Percentiles rank a stretch among this genome's conserved stretches.
Evolutionary conservation across 2,888 invertebrate species (phyloP).

Genomic region (Leucophenga montana): DNA sequence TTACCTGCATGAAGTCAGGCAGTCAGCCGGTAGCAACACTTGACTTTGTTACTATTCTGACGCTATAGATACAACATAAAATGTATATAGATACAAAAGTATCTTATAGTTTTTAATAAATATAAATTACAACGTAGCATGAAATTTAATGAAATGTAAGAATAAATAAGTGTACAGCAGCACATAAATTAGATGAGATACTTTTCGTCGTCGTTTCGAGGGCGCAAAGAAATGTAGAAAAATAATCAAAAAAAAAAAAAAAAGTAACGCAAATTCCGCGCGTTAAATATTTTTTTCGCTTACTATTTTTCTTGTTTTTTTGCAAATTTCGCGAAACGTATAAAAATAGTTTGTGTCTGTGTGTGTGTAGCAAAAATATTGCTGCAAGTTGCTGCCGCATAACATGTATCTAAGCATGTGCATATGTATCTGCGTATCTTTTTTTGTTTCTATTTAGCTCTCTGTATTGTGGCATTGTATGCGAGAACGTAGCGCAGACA

Average conservation of each 20-base stretch:
- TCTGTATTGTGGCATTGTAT: too few relatives aligned
- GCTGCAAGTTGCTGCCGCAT: constrained; percentile 19
- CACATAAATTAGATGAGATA: too few relatives aligned
- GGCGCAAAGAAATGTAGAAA: constrained; percentile 6
- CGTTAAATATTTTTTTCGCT: background rate
- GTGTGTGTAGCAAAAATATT: background rate
- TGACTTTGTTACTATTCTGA: constrained; percentile 44
- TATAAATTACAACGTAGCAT: too few relatives aligned
- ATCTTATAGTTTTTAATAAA: too few relatives aligned
- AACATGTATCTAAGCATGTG: constrained; percentile 27
- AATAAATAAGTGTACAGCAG: background rate
- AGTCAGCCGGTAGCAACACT: constrained; percentile 46
- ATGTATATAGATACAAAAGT: too few relatives aligned
- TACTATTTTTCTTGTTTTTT: too few relatives aligned
- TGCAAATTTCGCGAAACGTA: background rate
- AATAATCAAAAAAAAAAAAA: constrained; percentile 2
- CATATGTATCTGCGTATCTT: constrained; percentile 29
- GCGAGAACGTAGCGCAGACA: constrained; percentile 66
- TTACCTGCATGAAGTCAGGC: constrained; percentile 35
- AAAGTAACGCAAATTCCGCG: constrained; percentile 2
- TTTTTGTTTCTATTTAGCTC: too few relatives aligned
- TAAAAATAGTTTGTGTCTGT: constrained; percentile 11
- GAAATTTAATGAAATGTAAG: background rate
- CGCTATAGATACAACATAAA: too few relatives aligned
- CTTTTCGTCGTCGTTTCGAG: too few relatives aligned